phyloP scores from a whole-genome alignment of 2,797 vertebrate species.

The Monodelphis domestica region DNA sequence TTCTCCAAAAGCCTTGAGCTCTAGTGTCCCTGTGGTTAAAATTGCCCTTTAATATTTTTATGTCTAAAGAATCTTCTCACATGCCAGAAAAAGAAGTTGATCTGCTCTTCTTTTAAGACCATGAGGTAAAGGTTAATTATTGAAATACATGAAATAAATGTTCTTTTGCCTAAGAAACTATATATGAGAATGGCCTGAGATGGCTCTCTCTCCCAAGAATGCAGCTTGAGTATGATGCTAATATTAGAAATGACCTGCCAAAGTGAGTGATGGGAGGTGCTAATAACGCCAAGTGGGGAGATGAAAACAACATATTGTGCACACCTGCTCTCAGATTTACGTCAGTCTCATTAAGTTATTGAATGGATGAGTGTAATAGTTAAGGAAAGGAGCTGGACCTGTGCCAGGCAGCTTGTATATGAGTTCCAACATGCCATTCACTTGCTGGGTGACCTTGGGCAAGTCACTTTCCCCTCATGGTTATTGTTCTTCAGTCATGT shows the following conservation, averaged over 20 bases:
- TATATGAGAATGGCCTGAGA: constrained; percentile 60
- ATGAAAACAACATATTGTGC: constrained; percentile 64
- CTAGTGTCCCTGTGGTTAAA: constrained; percentile 24
- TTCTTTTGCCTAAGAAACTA: constrained; percentile 63
- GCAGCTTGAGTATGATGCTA: constrained; percentile 48
- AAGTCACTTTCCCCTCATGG: background rate
- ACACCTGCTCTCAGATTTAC: constrained; percentile 58
- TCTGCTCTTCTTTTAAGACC: constrained; percentile 64
- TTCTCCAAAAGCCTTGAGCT: background rate
- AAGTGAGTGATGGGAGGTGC: constrained; percentile 68
- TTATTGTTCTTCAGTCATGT: too few relatives aligned
- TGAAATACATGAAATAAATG: constrained; percentile 67
- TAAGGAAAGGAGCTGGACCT: background rate
- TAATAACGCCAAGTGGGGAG: constrained; percentile 67
- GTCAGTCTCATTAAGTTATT: constrained; percentile 44
- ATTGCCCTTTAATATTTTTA: constrained; percentile 40
- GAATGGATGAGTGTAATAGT: constrained; percentile 43
- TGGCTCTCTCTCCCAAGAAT: constrained; percentile 53
- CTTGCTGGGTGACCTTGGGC: background rate
- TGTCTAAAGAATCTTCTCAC: constrained; percentile 45
- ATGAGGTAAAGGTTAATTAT: constrained; percentile 72
- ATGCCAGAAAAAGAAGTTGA: constrained; percentile 50
- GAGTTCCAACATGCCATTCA: too few relatives aligned
- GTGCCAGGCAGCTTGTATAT: background rate
- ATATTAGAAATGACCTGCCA: constrained; percentile 75